Evolutionary conservation across 2,797 vertebrate species (phyloP), one percentile per base, ranked within the genome.

Genomic region (Myoxocephalus aenaeus): DNA sequence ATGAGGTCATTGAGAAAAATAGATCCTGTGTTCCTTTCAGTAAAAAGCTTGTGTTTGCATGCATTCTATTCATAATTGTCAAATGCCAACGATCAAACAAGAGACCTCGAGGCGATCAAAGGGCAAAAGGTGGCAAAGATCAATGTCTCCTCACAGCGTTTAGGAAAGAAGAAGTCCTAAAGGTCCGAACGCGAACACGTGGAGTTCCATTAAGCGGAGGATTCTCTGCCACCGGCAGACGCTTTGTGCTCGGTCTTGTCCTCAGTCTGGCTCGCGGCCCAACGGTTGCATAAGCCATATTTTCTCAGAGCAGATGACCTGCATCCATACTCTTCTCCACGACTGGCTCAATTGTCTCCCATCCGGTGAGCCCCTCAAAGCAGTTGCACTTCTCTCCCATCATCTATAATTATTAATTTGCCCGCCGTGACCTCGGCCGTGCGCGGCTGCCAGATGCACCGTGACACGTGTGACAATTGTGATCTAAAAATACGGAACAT

Each of bases 251-350:
- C 59, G 48, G 67, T 71, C 68, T 81, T 79, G 82, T 86, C 80
- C 78, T 89, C 79, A 48, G 56, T 29, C 73, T 92, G 88, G 87
- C 83, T 83, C 56, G 12, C 34, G n/a, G 80, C 77, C 89, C 66
- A 38, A 38, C 63, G 29, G 80, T 89, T 92, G 77, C 83, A 79
- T 91, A 93, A 92, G 86, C 54, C 59, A 87, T 70, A 87, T 73
- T 86, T 81, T 65, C 83, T 90, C 85, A 80, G 80, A 38, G 29
- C 50, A 73, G 77, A 75, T 79, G 81, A 83, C 78, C 77, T 51
- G 62, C 69, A 76, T 88, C 78, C 42, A 50, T 76, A 67, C 70
- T 79, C 73, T 36, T 29, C 75, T 70, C 67, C 58, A 3, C 38
- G 17, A 44, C 75, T 36, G 56, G 4, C 62, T 82, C 48, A 0